Conservation (phyloP, 2,888 invertebrate genomes). For the Lasioglossum oenotherae region DNA sequence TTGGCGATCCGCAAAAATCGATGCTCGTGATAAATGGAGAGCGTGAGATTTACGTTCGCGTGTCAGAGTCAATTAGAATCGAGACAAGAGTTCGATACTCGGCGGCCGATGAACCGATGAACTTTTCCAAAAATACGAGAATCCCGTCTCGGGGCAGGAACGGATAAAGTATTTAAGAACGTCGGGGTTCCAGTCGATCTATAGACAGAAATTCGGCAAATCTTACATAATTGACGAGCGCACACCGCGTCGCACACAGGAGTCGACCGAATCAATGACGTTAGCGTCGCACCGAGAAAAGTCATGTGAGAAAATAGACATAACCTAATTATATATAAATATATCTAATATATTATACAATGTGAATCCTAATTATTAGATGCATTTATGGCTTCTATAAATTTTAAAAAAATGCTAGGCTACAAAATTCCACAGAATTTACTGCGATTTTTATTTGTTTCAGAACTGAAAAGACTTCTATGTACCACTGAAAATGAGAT, state of each 20-base stretch:
- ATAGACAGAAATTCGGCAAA: slow-evolving; percentile 43
- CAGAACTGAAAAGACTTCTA: too few relatives aligned
- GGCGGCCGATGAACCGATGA: slow-evolving; percentile 32
- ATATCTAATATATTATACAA: too few relatives aligned
- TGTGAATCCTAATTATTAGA: too few relatives aligned
- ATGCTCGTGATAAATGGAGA: not conserved
- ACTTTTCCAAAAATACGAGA: slow-evolving; percentile 35
- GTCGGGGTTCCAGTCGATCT: slow-evolving; percentile 34
- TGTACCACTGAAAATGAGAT: too few relatives aligned
- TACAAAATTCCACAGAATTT: too few relatives aligned
- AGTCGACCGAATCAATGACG: slow-evolving; percentile 9
- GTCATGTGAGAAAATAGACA: too few relatives aligned
- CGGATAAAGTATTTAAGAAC: slow-evolving; percentile 39
- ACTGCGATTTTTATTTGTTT: too few relatives aligned
- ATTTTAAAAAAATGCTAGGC: too few relatives aligned
- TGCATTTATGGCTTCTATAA: too few relatives aligned
- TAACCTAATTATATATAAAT: too few relatives aligned
- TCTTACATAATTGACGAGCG: slow-evolving; percentile 53
- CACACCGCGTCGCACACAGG: slow-evolving; percentile 10
- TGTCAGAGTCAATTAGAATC: slow-evolving; percentile 13
- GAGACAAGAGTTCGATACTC: slow-evolving; percentile 9
- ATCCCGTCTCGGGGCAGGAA: slow-evolving; percentile 4
- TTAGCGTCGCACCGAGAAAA: too few relatives aligned
- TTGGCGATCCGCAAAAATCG: not conserved
- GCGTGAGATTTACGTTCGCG: slow-evolving; percentile 12